phyloP scores from a whole-genome alignment of 2,113 vertebrate genomes.

The Amazona vittata region DNA sequence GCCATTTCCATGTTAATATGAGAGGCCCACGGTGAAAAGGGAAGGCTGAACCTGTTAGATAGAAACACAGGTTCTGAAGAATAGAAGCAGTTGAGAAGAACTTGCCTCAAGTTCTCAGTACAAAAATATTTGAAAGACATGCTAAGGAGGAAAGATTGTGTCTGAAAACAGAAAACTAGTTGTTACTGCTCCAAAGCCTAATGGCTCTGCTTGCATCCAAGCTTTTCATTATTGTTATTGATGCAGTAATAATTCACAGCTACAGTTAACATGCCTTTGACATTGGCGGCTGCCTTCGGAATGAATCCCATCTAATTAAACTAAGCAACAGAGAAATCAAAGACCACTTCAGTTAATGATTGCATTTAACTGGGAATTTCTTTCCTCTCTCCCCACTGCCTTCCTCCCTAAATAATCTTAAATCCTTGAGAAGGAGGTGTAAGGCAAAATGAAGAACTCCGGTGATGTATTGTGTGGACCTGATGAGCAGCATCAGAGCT shows the following conservation, averaged over 20 bases:
- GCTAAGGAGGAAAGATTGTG: slow-evolving; percentile 5
- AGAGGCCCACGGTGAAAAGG: background rate
- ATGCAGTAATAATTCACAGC: slow-evolving; percentile 66
- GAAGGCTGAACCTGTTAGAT: background rate
- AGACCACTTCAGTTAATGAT: slow-evolving; percentile 53
- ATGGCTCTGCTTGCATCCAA: slow-evolving; percentile 47
- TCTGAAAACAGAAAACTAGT: slow-evolving; percentile 51
- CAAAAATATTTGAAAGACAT: slow-evolving; percentile 8
- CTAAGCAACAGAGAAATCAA: slow-evolving; percentile 47
- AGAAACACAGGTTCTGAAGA: background rate
- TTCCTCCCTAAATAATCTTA: background rate
- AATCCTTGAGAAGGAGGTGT: background rate
- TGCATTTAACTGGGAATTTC: background rate
- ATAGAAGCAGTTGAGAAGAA: background rate
- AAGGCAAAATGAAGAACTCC: background rate
- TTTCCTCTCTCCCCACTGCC: background rate
- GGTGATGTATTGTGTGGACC: background rate
- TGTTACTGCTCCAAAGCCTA: slow-evolving; percentile 41
- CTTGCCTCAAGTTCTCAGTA: background rate
- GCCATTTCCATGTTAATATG: background rate
- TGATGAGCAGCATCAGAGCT: background rate
- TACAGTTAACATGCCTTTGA: slow-evolving; percentile 56
- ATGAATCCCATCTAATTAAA: slow-evolving; percentile 66
- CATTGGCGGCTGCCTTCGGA: slow-evolving; percentile 19
- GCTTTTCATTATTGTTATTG: slow-evolving; percentile 70